A percentile compares a stretch with the other conserved stretches of the same genome.
These are phyloP conservation scores for Salvator merianae DNA, from an alignment of 2,113 vertebrate genomes.

Conservation along the genomic window DNA sequence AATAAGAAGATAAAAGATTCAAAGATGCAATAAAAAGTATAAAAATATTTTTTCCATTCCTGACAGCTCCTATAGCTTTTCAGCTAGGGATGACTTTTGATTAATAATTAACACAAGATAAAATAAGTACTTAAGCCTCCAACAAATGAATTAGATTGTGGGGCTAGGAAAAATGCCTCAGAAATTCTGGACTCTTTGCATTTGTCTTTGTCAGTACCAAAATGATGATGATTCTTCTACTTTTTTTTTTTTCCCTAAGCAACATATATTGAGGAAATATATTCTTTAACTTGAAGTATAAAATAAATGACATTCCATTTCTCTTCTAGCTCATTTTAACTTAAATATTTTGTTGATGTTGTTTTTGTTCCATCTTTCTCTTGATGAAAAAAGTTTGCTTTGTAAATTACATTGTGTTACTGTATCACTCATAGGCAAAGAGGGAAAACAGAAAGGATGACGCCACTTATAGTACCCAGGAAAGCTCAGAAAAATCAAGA, in stretches of 20 bases:
- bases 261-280: neutral
- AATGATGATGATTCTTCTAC: neutral
- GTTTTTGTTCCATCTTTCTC: neutral
- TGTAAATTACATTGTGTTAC: neutral
- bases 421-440: neutral
- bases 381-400: neutral
- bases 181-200: constrained; percentile 7
- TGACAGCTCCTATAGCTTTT: neutral
- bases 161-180: constrained; percentile 8
- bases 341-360: neutral
- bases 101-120: constrained; percentile 30
- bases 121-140: neutral
- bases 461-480: neutral
- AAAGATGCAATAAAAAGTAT: neutral
- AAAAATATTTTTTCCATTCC: constrained; percentile 19
- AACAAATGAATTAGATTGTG: neutral
- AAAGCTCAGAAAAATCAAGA: neutral
- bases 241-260: neutral
- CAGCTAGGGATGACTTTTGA: neutral
- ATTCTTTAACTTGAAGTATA: constrained; percentile 7
- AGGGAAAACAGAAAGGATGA: neutral
- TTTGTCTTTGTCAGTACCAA: neutral
- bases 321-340: constrained; percentile 1
- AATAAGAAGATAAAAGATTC: neutral
- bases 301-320: neutral